phyloP scores from a whole-genome alignment of 92 coral and sea anemone species.

The Epizoanthus fatuus region DNA sequence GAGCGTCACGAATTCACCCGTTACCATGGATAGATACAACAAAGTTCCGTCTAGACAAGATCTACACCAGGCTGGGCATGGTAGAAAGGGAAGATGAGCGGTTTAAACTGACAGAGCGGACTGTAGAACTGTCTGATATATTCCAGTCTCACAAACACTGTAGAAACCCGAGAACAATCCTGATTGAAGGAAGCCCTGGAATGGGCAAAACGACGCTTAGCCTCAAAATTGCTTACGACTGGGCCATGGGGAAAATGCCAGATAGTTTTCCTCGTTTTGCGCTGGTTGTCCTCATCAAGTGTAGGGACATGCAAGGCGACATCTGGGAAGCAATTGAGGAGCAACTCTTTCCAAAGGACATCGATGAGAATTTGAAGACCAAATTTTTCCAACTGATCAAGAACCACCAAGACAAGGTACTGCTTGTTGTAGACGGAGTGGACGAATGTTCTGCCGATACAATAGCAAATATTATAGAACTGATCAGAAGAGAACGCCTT shows the following conservation, averaged over 20 bases:
- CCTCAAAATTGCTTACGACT: no score
- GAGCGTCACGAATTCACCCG: no score
- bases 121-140: not conserved
- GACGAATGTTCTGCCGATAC: no score
- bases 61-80: not conserved
- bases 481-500: no score
- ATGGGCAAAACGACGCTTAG: no score
- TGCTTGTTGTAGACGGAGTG: no score
- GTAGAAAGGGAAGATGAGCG: not conserved
- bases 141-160: no score
- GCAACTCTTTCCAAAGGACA: not conserved
- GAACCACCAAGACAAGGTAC: no score
- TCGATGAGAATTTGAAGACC: not conserved
- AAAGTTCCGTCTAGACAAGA: not conserved
- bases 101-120: not conserved
- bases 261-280: not conserved
- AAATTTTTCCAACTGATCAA: no score
- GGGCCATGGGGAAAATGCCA: not conserved
- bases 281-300: not conserved
- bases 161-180: no score
- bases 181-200: no score
- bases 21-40: not conserved
- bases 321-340: not conserved
- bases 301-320: not conserved
- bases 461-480: no score